phyloP scores from a whole-genome alignment of 2,888 invertebrate species.

The Amblyjoppa proteus region DNA sequence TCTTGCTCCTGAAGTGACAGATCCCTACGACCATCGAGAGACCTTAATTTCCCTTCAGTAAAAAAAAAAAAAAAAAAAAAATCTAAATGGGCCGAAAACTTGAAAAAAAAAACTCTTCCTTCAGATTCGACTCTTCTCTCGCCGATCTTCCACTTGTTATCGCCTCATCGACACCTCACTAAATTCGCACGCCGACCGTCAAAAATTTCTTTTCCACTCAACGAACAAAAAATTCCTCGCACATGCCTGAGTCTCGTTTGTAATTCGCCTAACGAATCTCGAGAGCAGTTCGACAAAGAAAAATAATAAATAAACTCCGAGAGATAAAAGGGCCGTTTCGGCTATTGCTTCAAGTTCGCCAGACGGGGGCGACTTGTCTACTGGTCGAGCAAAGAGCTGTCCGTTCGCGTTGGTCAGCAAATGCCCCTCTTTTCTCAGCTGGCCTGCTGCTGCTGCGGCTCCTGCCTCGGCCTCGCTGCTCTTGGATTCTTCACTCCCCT shows the following conservation, averaged over 20 bases:
- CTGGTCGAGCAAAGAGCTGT: slow-evolving; percentile 80
- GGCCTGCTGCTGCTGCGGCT: slow-evolving; percentile 68
- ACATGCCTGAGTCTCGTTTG: not conserved
- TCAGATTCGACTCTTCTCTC: not conserved
- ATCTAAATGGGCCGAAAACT: not conserved
- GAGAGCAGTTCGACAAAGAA: not conserved
- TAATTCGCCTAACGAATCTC: not conserved
- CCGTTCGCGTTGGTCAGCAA: slow-evolving; percentile 81
- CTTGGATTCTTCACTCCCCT: slow-evolving; percentile 64
- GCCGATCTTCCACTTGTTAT: slow-evolving; percentile 1
- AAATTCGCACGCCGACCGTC: not conserved
- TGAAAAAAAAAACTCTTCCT: not conserved
- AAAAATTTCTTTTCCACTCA: not conserved
- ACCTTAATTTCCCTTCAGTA: slow-evolving; percentile 27
- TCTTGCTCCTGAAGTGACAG: slow-evolving; percentile 78
- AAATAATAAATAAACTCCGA: not conserved
- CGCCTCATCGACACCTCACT: not conserved
- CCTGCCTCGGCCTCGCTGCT: slow-evolving; percentile 46
- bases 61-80: slow-evolving; percentile 1
- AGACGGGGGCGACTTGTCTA: slow-evolving; percentile 82
- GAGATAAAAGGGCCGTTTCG: slow-evolving; percentile 38
- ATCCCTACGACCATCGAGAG: slow-evolving; percentile 80
- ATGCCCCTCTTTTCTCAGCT: slow-evolving; percentile 80
- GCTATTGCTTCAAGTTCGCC: slow-evolving; percentile 75
- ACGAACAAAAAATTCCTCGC: not conserved